Base-by-base conservation (phyloP, 2,797 vertebrate genomes). In the Etheostoma perlongum region DNA sequence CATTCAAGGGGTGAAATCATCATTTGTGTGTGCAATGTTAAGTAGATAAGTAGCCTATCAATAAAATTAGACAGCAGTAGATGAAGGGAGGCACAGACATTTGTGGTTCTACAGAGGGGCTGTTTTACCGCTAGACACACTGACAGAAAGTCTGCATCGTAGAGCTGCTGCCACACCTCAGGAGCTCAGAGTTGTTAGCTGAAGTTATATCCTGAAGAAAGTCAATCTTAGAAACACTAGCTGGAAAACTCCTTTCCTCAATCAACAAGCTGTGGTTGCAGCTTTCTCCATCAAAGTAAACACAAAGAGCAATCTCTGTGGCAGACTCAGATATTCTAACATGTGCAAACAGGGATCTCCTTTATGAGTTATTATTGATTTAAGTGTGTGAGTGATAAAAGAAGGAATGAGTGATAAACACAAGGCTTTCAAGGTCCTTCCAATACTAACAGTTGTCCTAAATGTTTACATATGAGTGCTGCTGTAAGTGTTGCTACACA, bases 391-490 rank as follows among this genome's bases (percentile, higher is more conserved):
- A 76, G 79, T 46, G 59, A 52, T 51, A 54, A 73, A 47, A 58
- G 49, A 57, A 66, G 46, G 36, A 67, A 65, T 46, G 67, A 48
- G 75, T 67, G 76, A 52, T 64, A 67, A 78, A 85, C 67, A 61
- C 19, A 53, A 85, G 66, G 75, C 77, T 80, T 86, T 81, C 66
- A 19, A 78, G 66, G 65, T 84, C 76, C 76, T 81, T 74, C 78
- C 84, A 67, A 83, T 75, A 81, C 82, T 86, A 92, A 92, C 89
- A 86, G 88, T 93, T 83, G 18, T 90, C 67, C 86, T 86, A 71
- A 80, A 85, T 80, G 76, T 81, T 82, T 81, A 82, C 72, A 61
- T 46, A 75, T 78, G 78, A 77, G 75, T 81, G 83, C 76, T 88
- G 87, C 87, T 48, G 74, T 76, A 76, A 77, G 75, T 81, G 83